phyloP scores from a whole-genome alignment of 2,113 vertebrate genomes.

The Procavia capensis region DNA sequence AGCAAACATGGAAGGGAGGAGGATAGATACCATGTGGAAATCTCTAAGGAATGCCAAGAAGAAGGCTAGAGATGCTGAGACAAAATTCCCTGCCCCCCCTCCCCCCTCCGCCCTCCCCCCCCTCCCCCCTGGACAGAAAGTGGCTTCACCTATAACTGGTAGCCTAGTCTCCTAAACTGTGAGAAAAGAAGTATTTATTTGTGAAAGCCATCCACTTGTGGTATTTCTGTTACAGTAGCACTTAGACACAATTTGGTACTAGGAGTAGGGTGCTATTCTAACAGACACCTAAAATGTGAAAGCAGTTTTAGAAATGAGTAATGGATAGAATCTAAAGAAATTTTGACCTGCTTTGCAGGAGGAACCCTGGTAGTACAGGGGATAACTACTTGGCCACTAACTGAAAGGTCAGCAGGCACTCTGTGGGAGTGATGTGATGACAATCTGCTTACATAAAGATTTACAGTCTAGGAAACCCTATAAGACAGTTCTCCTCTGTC shows the following conservation, averaged over 20 bases:
- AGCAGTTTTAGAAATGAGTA: not conserved
- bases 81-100: too few species aligned
- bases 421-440: too few species aligned
- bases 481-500: not conserved
- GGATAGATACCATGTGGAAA: too few species aligned
- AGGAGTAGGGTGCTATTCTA: not conserved
- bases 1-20: too few species aligned
- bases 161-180: not conserved
- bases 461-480: too few species aligned
- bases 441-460: too few species aligned
- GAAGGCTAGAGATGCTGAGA: too few species aligned
- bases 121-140: too few species aligned
- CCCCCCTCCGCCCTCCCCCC: too few species aligned
- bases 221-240: not conserved
- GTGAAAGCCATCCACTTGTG: not conserved
- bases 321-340: not conserved
- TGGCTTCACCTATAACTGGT: too few species aligned
- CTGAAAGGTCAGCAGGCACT: not conserved
- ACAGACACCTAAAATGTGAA: too few species aligned
- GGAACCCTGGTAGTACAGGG: not conserved
- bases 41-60: too few species aligned
- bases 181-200: not conserved
- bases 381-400: not conserved
- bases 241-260: not conserved
- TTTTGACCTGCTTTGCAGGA: not conserved